Conservation (phyloP, 2,797 vertebrate species). For the Betta splendens region DNA sequence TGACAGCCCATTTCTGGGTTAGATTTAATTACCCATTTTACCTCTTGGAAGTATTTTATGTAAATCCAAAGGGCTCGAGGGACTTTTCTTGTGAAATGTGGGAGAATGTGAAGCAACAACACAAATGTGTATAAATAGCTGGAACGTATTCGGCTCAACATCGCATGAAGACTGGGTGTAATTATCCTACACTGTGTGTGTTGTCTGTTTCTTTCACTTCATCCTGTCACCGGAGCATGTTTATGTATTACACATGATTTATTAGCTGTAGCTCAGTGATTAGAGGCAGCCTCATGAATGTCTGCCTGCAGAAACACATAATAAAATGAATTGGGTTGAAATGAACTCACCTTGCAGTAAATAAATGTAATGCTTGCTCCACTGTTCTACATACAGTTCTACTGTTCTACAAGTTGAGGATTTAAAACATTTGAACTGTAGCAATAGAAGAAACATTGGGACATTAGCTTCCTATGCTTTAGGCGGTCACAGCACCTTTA, state of each 20-base stretch:
- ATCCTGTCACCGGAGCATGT: conserved; percentile 17
- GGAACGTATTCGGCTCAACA: conserved; percentile 37
- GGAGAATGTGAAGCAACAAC: conserved; percentile 41
- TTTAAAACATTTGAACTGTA: no score
- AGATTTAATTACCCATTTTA: conserved; percentile 53
- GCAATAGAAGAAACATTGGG: no score
- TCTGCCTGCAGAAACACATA: no score
- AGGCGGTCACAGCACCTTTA: no score
- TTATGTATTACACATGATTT: no score
- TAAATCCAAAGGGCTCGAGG: conserved; percentile 53
- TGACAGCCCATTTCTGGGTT: conserved; percentile 30
- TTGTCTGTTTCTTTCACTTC: conserved; percentile 37
- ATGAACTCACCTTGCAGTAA: no score
- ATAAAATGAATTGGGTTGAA: no score
- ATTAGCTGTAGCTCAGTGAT: neutral
- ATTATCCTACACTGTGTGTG: conserved; percentile 30
- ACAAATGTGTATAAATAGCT: conserved; percentile 59
- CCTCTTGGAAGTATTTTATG: conserved; percentile 43
- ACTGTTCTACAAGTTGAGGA: no score
- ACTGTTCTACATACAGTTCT: no score
- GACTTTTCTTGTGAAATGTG: conserved; percentile 60
- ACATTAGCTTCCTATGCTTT: no score
- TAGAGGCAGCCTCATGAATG: neutral
- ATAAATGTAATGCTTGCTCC: no score
- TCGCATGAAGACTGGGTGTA: conserved; percentile 46